Evolutionary conservation across 2,797 vertebrate genomes (phyloP), one percentile per base, ranked within the genome.

Genomic region (Cossypha dichroa): DNA sequence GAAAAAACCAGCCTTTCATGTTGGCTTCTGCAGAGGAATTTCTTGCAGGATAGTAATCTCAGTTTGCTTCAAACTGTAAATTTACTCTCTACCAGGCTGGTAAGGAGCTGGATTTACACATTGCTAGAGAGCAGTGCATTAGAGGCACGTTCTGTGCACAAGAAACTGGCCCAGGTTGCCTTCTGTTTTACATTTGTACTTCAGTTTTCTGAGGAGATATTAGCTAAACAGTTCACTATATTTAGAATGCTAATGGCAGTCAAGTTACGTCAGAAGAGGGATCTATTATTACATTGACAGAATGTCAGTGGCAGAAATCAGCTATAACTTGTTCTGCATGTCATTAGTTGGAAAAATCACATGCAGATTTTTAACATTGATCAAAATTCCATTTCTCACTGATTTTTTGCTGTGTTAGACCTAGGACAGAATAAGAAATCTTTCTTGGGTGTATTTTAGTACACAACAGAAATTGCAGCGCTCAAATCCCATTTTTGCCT

Each of bases 251-350:
- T 96, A 95, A 97, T 95, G 69, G 89, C 81, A 96, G 94, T 95
- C 93, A 93, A 94, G 84, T 88, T 96, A 93, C 76, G 86, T 97
- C 94, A 96, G 92, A 89, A 93, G 79, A 94, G 6, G 56, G 76
- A 83, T 95, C 94, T 95, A 77, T 96, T 96, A 97, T 97, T 97
- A 96, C 96, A 96, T 88, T 97, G 96, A 97, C 94, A 96, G 90
- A 87, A 87, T 96, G 95, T 95, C 91, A 96, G 84, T 81, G 67
- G 58, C 67, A 90, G 94, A 94, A 95, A 96, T 95, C 86, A 96
- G 76, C 54, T 96, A 23, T 85, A 94, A 94, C 93, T 95, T 86
- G 48, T 95, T 97, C 85, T 90, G 88, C 87, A 92, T 95, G 88
- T 95, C 88, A 96, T 95, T 94, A 95, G 91, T 92, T 93, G 55